A percentile compares a stretch with the other conserved stretches of the same genome.
Conservation (phyloP, 2,888 invertebrate genomes). For the Steromphala cineraria region DNA sequence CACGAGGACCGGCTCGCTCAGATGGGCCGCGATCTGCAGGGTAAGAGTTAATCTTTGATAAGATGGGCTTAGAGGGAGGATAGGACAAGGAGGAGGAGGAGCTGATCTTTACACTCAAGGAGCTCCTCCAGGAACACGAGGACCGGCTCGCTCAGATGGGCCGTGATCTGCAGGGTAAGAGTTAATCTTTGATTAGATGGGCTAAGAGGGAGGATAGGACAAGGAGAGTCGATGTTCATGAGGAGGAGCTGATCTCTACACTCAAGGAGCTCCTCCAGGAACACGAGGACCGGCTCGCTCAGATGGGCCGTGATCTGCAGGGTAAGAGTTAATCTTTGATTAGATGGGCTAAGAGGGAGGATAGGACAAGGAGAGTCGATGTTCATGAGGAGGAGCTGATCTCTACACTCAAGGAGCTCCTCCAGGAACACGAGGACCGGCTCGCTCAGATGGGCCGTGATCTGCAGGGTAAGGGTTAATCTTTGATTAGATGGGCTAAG, state of each 20-base stretch:
- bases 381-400: constrained; percentile 73
- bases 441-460: constrained; percentile 55
- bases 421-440: constrained; percentile 73
- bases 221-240: no score
- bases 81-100: no score
- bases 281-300: no score
- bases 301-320: not conserved
- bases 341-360: not conserved
- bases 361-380: no score
- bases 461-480: constrained; percentile 32
- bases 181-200: not conserved
- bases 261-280: no score
- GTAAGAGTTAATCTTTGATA: constrained; percentile 15
- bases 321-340: not conserved
- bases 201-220: no score
- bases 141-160: no score
- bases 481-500: not conserved
- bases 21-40: constrained; percentile 43
- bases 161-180: not conserved
- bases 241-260: no score
- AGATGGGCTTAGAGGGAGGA: not conserved
- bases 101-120: no score
- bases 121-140: no score
- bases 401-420: constrained; percentile 70
- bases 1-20: constrained; percentile 70